Evolutionary conservation across 2,113 vertebrate genomes (phyloP).

Genomic region (Brachyhypopomus gauderio): DNA sequence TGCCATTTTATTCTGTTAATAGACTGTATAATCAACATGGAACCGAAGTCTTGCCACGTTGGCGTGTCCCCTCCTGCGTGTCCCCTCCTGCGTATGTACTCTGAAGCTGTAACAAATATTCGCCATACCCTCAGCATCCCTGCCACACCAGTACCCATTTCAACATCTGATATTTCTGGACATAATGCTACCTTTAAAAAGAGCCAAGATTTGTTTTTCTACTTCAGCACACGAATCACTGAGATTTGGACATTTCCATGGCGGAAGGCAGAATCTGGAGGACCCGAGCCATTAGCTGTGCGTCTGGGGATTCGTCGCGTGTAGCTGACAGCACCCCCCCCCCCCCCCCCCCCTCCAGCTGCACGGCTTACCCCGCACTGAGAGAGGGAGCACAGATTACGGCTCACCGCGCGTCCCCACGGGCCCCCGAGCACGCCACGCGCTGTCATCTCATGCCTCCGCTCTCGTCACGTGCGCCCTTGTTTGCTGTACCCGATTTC

Average conservation of each 20-base stretch:
- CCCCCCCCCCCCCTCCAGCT: conserved; percentile 23
- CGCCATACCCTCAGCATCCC: neutral
- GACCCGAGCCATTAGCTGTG: neutral
- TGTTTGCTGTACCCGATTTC: conserved; percentile 45
- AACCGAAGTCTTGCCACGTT: neutral
- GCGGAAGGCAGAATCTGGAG: conserved; percentile 12
- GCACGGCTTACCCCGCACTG: conserved; percentile 17
- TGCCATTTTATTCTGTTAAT: neutral
- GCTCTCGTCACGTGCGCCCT: conserved; percentile 35
- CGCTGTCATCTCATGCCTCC: conserved; percentile 47
- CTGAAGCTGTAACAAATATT: no score
- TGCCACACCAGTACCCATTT: neutral
- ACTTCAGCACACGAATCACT: neutral
- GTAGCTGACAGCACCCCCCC: conserved; percentile 28
- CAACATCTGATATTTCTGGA: neutral
- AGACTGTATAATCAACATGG: neutral
- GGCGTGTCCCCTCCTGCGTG: neutral
- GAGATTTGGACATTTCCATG: conserved; percentile 5
- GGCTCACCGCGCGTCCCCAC: conserved; percentile 34
- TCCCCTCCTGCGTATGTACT: neutral
- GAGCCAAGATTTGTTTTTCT: neutral
- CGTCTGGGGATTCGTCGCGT: conserved; percentile 27
- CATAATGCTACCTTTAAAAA: neutral
- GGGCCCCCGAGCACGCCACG: conserved; percentile 42
- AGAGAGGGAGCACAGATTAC: conserved; percentile 25